Conservation (phyloP, 2,888 invertebrate species). For the Epiblema foenella region DNA sequence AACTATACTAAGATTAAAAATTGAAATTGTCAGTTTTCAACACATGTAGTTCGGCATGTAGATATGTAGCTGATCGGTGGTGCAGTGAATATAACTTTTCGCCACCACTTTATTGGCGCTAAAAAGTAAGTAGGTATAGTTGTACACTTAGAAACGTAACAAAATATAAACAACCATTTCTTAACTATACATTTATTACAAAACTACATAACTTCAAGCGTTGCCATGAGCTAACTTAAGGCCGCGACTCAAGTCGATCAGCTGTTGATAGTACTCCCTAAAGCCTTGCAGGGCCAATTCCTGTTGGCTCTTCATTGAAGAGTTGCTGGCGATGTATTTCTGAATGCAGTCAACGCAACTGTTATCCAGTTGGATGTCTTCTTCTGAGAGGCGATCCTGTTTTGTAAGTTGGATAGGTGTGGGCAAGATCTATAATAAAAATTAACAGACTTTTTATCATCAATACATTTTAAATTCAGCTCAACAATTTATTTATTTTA, state of each 20-base stretch:
- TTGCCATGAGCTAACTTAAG: conserved; percentile 88
- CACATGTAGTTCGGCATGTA: too few relatives aligned
- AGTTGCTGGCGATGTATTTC: conserved; percentile 85
- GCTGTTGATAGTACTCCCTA: conserved; percentile 87
- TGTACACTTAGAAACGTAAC: background rate
- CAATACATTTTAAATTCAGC: too few relatives aligned
- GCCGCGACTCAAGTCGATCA: conserved; percentile 85
- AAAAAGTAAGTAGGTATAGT: too few relatives aligned
- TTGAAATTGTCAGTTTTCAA: too few relatives aligned
- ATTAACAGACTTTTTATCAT: background rate
- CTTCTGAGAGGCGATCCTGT: conserved; percentile 81
- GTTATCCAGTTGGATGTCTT: conserved; percentile 82
- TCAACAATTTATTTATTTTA: too few relatives aligned
- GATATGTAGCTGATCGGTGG: too few relatives aligned
- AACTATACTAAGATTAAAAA: too few relatives aligned
- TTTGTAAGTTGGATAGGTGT: conserved; percentile 73
- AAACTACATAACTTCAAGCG: conserved; percentile 53
- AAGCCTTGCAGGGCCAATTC: conserved; percentile 89
- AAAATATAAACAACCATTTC: conserved; percentile 48
- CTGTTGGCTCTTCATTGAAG: conserved; percentile 87
- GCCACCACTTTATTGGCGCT: too few relatives aligned
- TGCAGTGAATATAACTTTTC: too few relatives aligned
- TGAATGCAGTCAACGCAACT: conserved; percentile 85
- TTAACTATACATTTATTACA: conserved; percentile 63
- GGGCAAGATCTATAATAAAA: conserved; percentile 67